phyloP scores from a whole-genome alignment of 2,113 vertebrate genomes.

The Sylvietta virens region DNA sequence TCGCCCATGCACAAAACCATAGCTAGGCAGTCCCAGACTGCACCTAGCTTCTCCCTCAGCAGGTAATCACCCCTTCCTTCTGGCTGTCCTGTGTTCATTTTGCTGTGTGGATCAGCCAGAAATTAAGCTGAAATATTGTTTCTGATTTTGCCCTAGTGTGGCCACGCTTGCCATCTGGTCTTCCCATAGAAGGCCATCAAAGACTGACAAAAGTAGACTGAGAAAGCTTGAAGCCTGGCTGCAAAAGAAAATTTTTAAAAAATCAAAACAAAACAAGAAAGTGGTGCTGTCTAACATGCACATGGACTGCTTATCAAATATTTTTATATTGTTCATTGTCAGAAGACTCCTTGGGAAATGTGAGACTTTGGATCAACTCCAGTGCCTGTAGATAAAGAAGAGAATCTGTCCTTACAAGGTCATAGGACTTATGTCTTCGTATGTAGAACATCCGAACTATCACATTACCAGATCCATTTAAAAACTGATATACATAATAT shows the following conservation, averaged over 20 bases:
- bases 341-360: not conserved
- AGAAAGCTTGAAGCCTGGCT: not conserved
- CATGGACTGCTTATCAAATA: rapidly evolving
- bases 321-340: not conserved
- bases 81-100: not conserved
- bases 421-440: rapidly evolving
- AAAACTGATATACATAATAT: not conserved
- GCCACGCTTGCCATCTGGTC: not conserved
- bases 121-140: not conserved
- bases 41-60: not conserved
- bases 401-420: not conserved
- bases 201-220: not conserved
- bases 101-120: not conserved
- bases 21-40: not conserved
- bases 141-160: not conserved
- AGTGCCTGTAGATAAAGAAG: not conserved
- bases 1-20: not conserved
- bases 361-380: not conserved
- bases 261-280: not conserved
- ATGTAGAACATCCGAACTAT: not conserved
- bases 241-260: not conserved
- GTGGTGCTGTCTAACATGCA: not conserved
- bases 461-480: not conserved
- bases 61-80: not conserved
- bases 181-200: not conserved